Conservation (phyloP, 2,797 vertebrate species). For the Rachycentron canadum region DNA sequence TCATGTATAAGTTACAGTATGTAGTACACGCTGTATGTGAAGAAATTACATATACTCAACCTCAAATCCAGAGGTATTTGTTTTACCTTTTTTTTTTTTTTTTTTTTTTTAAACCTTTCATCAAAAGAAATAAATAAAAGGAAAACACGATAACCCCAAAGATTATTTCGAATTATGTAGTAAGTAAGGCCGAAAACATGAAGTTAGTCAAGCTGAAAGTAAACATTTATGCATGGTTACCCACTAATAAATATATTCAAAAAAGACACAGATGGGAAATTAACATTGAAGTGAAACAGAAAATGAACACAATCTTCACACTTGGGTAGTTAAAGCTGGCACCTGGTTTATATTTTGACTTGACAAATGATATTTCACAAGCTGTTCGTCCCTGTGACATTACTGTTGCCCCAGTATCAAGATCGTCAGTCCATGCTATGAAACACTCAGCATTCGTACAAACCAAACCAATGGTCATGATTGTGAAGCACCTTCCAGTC, state of each 20-base stretch:
- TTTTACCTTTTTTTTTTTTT: neutral
- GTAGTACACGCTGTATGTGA: no score
- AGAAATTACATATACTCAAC: neutral
- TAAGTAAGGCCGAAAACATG: neutral
- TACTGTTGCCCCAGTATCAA: neutral
- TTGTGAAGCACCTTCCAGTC: slow-evolving; percentile 19
- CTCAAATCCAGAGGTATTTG: neutral
- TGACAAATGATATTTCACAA: neutral
- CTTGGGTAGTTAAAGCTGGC: neutral
- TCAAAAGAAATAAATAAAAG: neutral
- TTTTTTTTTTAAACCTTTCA: no score
- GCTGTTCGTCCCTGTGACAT: neutral
- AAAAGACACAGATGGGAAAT: neutral
- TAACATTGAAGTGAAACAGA: neutral
- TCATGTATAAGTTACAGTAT: no score
- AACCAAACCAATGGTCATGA: slow-evolving; percentile 24
- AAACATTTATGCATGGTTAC: neutral
- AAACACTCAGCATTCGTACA: slow-evolving; percentile 13
- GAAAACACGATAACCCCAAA: neutral
- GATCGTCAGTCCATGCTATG: neutral
- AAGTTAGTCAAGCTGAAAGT: neutral
- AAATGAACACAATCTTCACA: neutral
- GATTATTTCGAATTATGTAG: neutral
- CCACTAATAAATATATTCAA: neutral
- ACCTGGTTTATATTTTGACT: neutral